phyloP scores from a whole-genome alignment of 2,113 vertebrate genomes.

The Leptocoma aspasia region DNA sequence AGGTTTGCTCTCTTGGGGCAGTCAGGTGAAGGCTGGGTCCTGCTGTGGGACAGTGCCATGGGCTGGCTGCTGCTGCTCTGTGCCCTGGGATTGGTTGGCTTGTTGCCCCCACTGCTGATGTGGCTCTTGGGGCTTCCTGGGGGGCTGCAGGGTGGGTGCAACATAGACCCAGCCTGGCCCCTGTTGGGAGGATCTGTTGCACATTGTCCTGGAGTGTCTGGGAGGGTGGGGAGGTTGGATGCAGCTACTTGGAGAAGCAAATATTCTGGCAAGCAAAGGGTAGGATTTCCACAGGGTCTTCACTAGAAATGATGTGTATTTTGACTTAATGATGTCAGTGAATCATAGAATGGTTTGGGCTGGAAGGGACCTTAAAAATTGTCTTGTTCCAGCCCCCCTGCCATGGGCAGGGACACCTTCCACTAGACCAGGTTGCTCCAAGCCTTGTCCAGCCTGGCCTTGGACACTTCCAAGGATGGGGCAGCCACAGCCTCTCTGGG shows the following conservation, averaged over 20 bases:
- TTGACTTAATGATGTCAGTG: background rate
- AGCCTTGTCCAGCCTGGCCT: background rate
- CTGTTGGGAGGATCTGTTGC: background rate
- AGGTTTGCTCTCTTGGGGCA: background rate
- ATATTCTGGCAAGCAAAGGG: background rate
- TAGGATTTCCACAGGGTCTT: background rate
- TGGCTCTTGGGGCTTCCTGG: fast-evolving
- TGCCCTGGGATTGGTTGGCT: background rate
- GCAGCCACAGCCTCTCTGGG: background rate
- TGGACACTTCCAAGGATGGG: background rate
- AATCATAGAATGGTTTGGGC: background rate
- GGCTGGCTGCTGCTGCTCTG: background rate
- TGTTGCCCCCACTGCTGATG: background rate
- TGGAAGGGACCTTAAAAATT: background rate
- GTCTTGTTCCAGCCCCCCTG: background rate
- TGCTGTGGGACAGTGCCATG: background rate
- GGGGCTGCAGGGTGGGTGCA: background rate
- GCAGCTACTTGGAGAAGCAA: background rate
- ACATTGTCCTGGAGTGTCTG: background rate
- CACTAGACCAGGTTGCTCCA: background rate
- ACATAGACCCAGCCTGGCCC: background rate
- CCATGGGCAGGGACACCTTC: background rate
- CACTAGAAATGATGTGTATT: background rate
- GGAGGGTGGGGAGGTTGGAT: background rate
- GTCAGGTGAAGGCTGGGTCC: background rate